Base-by-base conservation (phyloP, 2,888 invertebrate species). In the Tortrix viridana region DNA sequence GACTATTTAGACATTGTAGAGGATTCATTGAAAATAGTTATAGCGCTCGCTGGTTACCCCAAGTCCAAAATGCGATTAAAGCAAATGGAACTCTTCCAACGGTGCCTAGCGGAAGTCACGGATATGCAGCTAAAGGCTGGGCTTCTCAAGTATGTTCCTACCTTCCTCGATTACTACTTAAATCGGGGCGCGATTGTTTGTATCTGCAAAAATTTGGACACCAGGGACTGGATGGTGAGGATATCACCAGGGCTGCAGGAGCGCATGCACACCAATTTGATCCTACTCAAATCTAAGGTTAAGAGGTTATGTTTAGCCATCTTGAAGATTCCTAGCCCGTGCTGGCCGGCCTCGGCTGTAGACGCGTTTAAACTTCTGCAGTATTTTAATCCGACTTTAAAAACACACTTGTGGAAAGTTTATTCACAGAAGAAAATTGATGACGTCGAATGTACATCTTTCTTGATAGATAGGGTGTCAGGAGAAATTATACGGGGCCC, bases 171-270 rank as follows among this genome's bases (percentile, higher is more conserved):
- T 70, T 90, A 88, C 58, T 91, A 90, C 61, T 63, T 91, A 19
- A 89, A 87, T 62, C 79, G 86, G 59, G 91, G 89, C 37, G 89
- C 89, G 0, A 81, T 91, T 22, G 87, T 90, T 1, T 89, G 88
- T 67, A 80, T 91, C 44, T 91, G 90, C 64, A 89, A 86, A 58
- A 86, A 91, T 69, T 38, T 70, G 0, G 84, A 85, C 0, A 88
- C 86, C 4, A 83, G 86, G 65, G 81, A 91, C 71, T 91, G 90
- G 90, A 73, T 91, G 68, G 84, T 91, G 0, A 76, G 88, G 43
- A 72, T 91, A 1, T 83, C 81, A 0, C 86, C 86, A 0, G 89
- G 89, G 1, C 65, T 91, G n/a, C 87, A 89, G 68, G 90, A 91
- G 67, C 75, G 88, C 3, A 89, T 91, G 90, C 70, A 69, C 7